Conservation (phyloP, 2,888 invertebrate genomes). For the Rhamphomyia laevipes region DNA sequence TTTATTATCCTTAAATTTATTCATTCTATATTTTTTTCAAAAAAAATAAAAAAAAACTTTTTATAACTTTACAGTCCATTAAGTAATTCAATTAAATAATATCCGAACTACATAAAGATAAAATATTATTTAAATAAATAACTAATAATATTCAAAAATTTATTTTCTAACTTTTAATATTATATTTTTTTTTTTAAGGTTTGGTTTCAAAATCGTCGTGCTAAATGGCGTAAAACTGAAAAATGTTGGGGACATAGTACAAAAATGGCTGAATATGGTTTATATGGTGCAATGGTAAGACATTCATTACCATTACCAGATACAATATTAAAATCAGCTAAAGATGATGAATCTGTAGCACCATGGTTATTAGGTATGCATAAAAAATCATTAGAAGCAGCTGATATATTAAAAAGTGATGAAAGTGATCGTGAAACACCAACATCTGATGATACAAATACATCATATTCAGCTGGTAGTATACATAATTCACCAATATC, state of each 20-base stretch:
- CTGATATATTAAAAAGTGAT: constrained; percentile 82
- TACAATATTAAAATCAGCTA: constrained; percentile 94
- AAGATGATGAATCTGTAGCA: constrained; percentile 92
- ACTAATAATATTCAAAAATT: no score
- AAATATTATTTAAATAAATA: no score
- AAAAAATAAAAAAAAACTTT: no score
- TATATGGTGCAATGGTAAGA: constrained; percentile 99
- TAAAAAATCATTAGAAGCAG: constrained; percentile 95
- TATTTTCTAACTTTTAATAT: background rate
- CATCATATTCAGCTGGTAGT: constrained; percentile 36
- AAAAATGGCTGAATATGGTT: constrained; percentile 99
- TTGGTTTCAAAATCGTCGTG: constrained; percentile 89
- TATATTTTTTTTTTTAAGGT: constrained; percentile 54
- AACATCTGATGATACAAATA: constrained; percentile 49
- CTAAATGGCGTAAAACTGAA: constrained; percentile 99
- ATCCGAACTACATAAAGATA: no score
- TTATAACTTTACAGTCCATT: no score
- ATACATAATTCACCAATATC: constrained; percentile 38
- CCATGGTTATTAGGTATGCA: constrained; percentile 98
- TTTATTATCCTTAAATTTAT: no score
- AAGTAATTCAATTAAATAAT: no score
- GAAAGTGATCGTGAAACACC: constrained; percentile 54
- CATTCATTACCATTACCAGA: constrained; percentile 97
- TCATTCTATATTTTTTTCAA: no score
- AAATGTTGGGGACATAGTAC: constrained; percentile 99